Base-by-base conservation (phyloP, 1,140 invertebrate species). In the Diorhabda carinulata region DNA sequence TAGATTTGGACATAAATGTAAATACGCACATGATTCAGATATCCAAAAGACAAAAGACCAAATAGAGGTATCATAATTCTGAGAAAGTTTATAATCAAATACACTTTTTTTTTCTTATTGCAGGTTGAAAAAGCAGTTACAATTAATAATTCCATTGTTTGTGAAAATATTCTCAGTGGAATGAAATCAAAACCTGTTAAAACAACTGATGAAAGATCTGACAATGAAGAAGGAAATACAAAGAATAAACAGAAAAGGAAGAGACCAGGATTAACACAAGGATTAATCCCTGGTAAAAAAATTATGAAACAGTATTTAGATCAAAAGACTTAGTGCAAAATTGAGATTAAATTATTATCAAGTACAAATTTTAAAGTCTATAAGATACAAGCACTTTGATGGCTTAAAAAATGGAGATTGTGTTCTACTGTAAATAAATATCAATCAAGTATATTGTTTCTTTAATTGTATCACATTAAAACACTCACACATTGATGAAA, bases 1-100 rank as follows among this genome's bases (percentile, higher is more conserved):
- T 79, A 86, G 92, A 45, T 96, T 95, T 83, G 95, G 95, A 4
- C 92, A 94, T 74, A 95, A 94, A 71, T 98, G 96, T 79, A 93
- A 92, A 67, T 98, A 91, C 84, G 93, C 93, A 3, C 96, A 98
- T 82, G 94, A 96, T 76, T 92, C 93, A 0, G 93, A 95, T 81
- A 82, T 94, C 57, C 88, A 88, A 75, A 85, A 84, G 68, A 84
- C 82, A 60, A 76, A 82, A 61, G 82, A 86, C 56, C 85, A 88
- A 74, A 75, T 88, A 44, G 84, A 87, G 68, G 47, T 52, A 52
- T 8, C 2, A n/a, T 52, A 52, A 8, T 52, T 52, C 6, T 82
- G 80, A 8, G 83, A 87, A 45, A 84, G 25, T 25, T 25, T 25
- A 25, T 25, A 25, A 25, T 25, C 25, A 25, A 25, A 25, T 25